A percentile compares a stretch with the other conserved stretches of the same genome.
phyloP scores from a whole-genome alignment of 2,797 vertebrate genomes.

The Cheirogaleus major region DNA sequence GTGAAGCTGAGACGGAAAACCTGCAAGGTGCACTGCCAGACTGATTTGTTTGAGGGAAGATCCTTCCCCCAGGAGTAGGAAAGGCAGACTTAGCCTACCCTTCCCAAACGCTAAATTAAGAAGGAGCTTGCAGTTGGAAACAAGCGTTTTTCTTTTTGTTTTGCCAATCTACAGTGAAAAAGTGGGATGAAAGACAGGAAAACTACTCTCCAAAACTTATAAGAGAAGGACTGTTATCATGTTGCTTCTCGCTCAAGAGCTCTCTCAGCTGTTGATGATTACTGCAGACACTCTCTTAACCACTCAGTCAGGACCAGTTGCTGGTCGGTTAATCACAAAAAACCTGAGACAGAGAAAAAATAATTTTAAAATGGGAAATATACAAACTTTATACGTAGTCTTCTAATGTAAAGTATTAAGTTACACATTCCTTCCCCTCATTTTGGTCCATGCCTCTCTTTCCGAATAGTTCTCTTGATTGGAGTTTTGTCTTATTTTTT shows the following conservation, averaged over 20 bases:
- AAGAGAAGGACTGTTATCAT: background rate
- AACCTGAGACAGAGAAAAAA: background rate
- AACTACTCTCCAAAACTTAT: background rate
- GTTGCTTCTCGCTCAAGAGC: slow-evolving; percentile 20
- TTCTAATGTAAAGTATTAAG: background rate
- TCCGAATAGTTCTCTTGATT: background rate
- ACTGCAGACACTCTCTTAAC: background rate
- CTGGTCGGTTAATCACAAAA: slow-evolving; percentile 11
- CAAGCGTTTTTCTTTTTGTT: background rate
- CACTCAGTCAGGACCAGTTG: background rate
- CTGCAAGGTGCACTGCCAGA: background rate
- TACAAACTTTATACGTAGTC: background rate
- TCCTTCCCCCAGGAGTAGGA: background rate
- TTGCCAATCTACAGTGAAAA: slow-evolving; percentile 32
- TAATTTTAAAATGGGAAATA: background rate
- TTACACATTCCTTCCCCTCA: no score
- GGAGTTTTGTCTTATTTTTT: background rate
- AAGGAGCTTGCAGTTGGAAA: background rate
- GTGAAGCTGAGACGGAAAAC: background rate
- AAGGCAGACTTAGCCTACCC: background rate
- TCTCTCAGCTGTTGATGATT: background rate
- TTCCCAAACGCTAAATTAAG: background rate
- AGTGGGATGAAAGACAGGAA: background rate
- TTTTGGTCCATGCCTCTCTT: background rate
- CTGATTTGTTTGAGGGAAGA: background rate